phyloP scores from a whole-genome alignment of 2,113 vertebrate genomes.

The Gymnorhina tibicen region DNA sequence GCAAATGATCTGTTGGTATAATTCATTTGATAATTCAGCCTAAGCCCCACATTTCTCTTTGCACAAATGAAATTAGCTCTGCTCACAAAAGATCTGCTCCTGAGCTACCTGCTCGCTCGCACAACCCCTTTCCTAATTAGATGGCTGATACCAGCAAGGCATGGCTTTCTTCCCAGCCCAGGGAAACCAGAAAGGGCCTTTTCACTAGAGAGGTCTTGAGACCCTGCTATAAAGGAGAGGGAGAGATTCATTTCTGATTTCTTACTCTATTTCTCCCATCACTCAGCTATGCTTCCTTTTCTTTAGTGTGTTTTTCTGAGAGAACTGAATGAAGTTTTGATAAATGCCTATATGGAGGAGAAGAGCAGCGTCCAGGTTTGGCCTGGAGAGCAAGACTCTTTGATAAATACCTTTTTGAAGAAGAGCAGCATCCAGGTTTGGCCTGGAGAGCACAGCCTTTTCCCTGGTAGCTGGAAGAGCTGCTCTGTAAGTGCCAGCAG shows the following conservation, averaged over 20 bases:
- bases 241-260: background rate
- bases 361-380: background rate
- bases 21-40: slow-evolving; percentile 22
- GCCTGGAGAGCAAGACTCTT: background rate
- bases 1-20: background rate
- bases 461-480: background rate
- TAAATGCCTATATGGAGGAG: background rate
- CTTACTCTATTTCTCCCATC: background rate
- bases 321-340: background rate
- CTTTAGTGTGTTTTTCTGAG: background rate
- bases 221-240: background rate
- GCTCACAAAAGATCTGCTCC: background rate
- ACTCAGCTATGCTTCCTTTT: background rate
- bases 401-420: background rate
- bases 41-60: background rate
- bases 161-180: background rate
- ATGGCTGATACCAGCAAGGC: background rate
- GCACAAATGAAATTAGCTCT: slow-evolving; percentile 21
- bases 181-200: background rate
- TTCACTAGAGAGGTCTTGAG: background rate
- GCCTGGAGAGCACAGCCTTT: background rate
- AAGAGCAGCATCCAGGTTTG: background rate
- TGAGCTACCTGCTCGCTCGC: background rate
- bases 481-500: background rate
- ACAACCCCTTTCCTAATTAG: slow-evolving; percentile 1